Percentiles rank a stretch among this genome's conserved stretches.
phyloP scores from a whole-genome alignment of 2,888 invertebrate genomes.

The Lasioglossum pauxillum region DNA sequence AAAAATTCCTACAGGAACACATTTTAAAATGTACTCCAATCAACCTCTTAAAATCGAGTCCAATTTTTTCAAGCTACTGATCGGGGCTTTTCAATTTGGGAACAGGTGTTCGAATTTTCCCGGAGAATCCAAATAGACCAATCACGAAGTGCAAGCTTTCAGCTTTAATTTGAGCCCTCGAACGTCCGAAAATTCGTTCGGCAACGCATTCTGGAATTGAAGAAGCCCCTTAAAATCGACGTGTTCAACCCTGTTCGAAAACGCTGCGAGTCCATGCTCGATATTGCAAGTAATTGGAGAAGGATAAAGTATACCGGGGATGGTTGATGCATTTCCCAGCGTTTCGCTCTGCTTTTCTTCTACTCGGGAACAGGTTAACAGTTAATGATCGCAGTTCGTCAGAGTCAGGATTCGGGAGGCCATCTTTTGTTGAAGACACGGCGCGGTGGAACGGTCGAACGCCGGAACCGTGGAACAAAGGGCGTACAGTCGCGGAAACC shows the following conservation, averaged over 20 bases:
- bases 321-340: neutral
- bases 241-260: neutral
- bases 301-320: neutral
- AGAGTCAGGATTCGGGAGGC: neutral
- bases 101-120: neutral
- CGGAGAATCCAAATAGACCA: neutral
- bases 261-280: neutral
- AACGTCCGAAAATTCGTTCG: neutral
- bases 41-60: too few relatives aligned
- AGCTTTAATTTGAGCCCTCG: neutral
- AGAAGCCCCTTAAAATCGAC: neutral
- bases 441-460: neutral
- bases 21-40: too few relatives aligned
- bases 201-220: neutral
- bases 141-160: neutral
- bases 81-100: too few relatives aligned
- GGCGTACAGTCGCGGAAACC: neutral
- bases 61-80: too few relatives aligned
- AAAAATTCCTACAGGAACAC: too few relatives aligned
- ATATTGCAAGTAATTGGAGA: neutral
- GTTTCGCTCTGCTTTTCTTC: neutral
- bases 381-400: neutral
- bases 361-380: neutral
- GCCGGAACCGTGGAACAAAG: neutral
- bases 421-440: slow-evolving; percentile 3